A percentile compares a stretch with the other conserved stretches of the same genome.
Evolutionary conservation across 2,113 vertebrate species (phyloP).

Genomic region (Halcyon malimbica): DNA sequence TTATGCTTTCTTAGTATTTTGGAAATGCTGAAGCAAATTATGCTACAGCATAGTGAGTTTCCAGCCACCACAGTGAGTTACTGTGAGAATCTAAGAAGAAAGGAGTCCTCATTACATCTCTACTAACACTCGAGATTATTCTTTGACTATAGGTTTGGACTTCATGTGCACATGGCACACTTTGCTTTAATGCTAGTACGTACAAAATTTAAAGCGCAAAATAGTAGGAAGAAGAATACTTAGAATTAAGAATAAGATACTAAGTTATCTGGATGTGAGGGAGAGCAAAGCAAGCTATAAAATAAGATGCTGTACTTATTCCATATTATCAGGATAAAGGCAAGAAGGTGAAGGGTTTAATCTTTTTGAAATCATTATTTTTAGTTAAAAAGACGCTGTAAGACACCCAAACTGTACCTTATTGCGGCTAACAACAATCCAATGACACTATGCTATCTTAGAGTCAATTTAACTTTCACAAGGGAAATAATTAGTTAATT

Average conservation of each 20-base stretch:
- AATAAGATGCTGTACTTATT: neutral
- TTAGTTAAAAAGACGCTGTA: neutral
- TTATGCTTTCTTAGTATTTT: neutral
- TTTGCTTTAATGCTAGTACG: neutral
- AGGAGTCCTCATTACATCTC: neutral
- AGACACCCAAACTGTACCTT: neutral
- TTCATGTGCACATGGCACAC: neutral
- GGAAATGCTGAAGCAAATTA: neutral
- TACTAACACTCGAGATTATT: neutral
- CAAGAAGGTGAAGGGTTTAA: neutral
- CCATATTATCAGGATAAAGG: neutral
- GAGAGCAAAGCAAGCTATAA: neutral
- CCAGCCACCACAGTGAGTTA: neutral
- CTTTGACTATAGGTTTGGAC: neutral
- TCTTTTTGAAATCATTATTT: neutral
- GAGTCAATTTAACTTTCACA: neutral
- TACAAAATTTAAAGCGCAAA: neutral
- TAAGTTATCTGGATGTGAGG: neutral
- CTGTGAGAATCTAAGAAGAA: neutral
- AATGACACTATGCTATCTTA: neutral
- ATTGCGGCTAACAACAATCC: neutral
- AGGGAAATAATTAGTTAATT: neutral
- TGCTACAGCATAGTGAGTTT: neutral
- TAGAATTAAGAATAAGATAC: neutral
- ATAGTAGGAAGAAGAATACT: neutral